Percentiles rank a stretch among this genome's conserved stretches.
phyloP scores from a whole-genome alignment of 1,140 invertebrate species.

The Pogonognathellus flavescens region DNA sequence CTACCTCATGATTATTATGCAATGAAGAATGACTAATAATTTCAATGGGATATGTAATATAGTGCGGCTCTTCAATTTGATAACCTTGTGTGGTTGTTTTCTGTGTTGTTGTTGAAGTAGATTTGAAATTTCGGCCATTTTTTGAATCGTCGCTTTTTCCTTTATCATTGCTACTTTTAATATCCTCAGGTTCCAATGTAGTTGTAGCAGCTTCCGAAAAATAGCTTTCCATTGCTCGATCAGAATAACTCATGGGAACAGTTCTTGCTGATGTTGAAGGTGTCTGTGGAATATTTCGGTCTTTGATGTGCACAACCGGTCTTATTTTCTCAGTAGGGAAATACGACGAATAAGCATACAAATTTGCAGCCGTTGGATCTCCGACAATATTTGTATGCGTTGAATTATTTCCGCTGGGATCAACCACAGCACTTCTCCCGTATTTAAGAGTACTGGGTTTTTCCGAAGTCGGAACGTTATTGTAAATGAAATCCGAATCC shows the following conservation, averaged over 20 bases:
- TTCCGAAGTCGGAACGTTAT: background rate
- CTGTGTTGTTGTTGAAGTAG: background rate
- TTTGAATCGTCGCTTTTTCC: background rate
- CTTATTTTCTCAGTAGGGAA: conserved; percentile 9
- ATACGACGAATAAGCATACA: background rate
- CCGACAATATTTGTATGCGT: background rate
- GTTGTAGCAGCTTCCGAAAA: background rate
- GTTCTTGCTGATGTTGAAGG: background rate
- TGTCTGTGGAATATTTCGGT: background rate
- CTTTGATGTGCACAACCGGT: conserved; percentile 15
- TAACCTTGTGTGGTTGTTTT: background rate
- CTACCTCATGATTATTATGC: background rate
- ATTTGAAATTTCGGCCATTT: background rate
- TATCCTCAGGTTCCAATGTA: background rate
- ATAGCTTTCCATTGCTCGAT: conserved; percentile 11
- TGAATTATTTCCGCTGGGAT: background rate
- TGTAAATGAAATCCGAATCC: background rate
- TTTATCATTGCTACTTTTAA: too few relatives aligned
- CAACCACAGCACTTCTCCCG: conserved; percentile 17
- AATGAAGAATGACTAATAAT: background rate
- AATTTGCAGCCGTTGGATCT: background rate
- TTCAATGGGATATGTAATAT: background rate
- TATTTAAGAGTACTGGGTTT: conserved; percentile 18
- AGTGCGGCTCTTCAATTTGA: background rate
- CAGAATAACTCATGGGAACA: background rate